phyloP scores from a whole-genome alignment of 2,797 vertebrate genomes.

The Carapus acus region DNA sequence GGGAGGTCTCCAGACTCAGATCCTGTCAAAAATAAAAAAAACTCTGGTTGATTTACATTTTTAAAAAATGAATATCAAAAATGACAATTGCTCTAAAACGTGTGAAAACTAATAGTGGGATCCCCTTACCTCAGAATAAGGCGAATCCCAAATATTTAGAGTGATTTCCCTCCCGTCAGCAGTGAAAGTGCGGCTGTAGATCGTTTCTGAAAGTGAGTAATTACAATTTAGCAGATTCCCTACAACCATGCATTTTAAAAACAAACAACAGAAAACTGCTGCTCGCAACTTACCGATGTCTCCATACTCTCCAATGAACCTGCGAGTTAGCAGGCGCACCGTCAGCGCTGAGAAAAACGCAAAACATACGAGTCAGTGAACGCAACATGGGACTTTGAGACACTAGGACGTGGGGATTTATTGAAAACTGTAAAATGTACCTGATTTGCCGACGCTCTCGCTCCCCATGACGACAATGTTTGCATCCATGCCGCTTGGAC shows the following conservation, averaged over 20 bases:
- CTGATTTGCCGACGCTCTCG: conserved; percentile 82
- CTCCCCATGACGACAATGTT: conserved; percentile 80
- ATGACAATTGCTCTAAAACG: too few species aligned
- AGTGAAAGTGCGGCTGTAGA: conserved; percentile 78
- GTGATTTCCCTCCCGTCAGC: conserved; percentile 77
- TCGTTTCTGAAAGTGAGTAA: conserved; percentile 69
- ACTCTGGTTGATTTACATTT: too few species aligned
- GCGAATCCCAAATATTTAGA: conserved; percentile 84
- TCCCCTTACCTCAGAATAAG: conserved; percentile 73
- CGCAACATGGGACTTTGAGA: too few species aligned
- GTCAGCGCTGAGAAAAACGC: conserved; percentile 73
- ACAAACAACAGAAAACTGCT: not conserved
- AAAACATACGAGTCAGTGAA: not conserved
- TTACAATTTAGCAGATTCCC: not conserved
- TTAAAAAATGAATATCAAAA: too few species aligned
- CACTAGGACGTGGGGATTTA: too few species aligned
- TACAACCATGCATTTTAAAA: not conserved
- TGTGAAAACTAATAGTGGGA: too few species aligned
- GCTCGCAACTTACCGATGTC: conserved; percentile 77
- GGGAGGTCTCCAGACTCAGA: conserved; percentile 23
- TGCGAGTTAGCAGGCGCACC: conserved; percentile 82
- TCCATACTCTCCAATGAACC: conserved; percentile 88
- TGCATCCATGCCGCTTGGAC: conserved; percentile 65
- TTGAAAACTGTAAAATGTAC: conserved; percentile 53
- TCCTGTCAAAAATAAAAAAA: conserved; percentile 35